These are phyloP conservation scores for Diploscapter pachys DNA, from an alignment of 1,140 invertebrate genomes.

Conservation along the genomic window DNA sequence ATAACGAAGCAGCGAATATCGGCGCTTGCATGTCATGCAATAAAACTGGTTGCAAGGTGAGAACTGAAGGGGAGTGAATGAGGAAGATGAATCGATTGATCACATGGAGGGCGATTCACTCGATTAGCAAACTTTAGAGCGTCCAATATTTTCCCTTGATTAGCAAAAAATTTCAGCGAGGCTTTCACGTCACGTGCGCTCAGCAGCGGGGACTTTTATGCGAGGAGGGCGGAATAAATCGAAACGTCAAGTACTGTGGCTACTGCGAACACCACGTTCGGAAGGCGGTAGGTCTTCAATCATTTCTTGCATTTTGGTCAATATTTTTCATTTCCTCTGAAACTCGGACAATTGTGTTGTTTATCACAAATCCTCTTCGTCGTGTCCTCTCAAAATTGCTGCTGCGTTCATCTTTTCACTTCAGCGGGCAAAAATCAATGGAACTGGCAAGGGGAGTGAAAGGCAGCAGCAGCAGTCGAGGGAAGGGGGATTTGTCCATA, in stretches of 20 bases:
- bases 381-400: too few relatives aligned
- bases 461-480: background rate
- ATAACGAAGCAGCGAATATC: slow-evolving; percentile 72
- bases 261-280: slow-evolving; percentile 94
- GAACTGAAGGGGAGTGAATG: background rate
- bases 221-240: slow-evolving; percentile 88
- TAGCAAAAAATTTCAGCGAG: slow-evolving; percentile 60
- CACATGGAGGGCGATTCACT: background rate
- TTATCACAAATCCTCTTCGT: background rate
- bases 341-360: background rate
- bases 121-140: background rate
- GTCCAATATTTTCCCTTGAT: background rate
- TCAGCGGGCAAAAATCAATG: background rate
- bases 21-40: slow-evolving; percentile 99
- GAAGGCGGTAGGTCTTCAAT: slow-evolving; percentile 74
- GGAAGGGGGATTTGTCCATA: background rate
- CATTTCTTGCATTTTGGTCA: background rate
- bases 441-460: background rate
- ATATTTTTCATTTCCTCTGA: background rate
- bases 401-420: background rate
- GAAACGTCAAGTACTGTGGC: slow-evolving; percentile 95
- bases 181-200: slow-evolving; percentile 96
- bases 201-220: slow-evolving; percentile 88
- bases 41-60: slow-evolving; percentile 63
- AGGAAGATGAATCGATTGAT: background rate